These are phyloP conservation scores for Nymphalis urticae DNA, from an alignment of 2,888 invertebrate genomes.

Conservation along the genomic window DNA sequence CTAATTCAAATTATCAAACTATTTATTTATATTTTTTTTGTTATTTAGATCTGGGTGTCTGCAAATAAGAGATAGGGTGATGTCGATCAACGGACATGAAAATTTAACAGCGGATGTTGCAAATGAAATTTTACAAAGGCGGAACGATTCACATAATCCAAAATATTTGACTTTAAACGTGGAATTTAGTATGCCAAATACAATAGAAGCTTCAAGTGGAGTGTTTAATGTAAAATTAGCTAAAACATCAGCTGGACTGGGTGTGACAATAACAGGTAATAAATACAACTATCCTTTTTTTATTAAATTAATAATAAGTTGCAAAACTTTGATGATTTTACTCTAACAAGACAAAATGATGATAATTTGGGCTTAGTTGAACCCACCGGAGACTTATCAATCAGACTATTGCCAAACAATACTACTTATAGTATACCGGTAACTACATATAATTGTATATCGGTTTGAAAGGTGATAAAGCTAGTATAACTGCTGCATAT, in stretches of 20 bases:
- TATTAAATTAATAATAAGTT: not conserved
- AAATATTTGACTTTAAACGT: slow-evolving; percentile 89
- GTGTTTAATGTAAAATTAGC: slow-evolving; percentile 95
- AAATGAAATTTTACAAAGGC: slow-evolving; percentile 81
- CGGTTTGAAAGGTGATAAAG: too few relatives aligned
- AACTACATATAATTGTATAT: too few relatives aligned
- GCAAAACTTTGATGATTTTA: too few relatives aligned
- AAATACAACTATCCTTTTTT: not conserved
- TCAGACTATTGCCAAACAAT: too few relatives aligned
- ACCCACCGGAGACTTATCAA: too few relatives aligned
- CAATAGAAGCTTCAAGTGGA: slow-evolving; percentile 94
- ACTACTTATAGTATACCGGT: too few relatives aligned
- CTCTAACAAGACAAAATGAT: too few relatives aligned
- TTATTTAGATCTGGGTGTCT: slow-evolving; percentile 85
- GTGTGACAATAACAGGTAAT: slow-evolving; percentile 92
- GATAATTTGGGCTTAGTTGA: too few relatives aligned
- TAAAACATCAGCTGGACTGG: slow-evolving; percentile 89
- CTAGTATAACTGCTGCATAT: too few relatives aligned
- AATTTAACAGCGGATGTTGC: slow-evolving; percentile 83
- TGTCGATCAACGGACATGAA: slow-evolving; percentile 91
- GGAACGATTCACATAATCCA: slow-evolving; percentile 80
- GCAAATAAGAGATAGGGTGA: slow-evolving; percentile 90
- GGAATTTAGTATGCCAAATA: slow-evolving; percentile 95
- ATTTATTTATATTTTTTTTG: not conserved
- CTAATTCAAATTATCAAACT: not conserved